These are phyloP conservation scores for Pangasius mekongensis DNA, from an alignment of 2,797 vertebrate species.

Conservation along the genomic window DNA sequence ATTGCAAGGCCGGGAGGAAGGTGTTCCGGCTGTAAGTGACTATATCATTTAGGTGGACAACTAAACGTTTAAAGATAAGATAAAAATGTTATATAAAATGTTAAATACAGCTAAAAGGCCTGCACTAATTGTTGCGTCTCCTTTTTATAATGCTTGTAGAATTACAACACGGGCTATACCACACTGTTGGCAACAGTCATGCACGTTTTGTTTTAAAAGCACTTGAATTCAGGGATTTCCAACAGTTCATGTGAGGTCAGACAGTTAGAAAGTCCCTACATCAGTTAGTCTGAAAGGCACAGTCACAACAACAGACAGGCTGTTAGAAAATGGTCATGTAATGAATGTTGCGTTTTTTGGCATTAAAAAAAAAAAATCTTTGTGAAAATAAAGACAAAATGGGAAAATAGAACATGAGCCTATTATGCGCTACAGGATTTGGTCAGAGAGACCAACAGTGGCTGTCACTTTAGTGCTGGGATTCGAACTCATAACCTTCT, in stretches of 20 bases:
- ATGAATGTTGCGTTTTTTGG: neutral
- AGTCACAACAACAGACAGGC: neutral
- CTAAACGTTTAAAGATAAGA: too few species aligned
- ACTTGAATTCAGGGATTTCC: neutral
- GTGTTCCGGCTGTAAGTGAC: too few species aligned
- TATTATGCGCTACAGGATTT: neutral
- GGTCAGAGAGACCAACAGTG: neutral
- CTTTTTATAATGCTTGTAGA: neutral
- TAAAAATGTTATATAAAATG: too few species aligned
- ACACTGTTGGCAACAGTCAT: too few species aligned
- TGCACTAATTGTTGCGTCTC: neutral
- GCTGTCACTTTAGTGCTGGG: neutral
- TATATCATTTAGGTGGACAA: too few species aligned
- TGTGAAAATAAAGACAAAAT: neutral
- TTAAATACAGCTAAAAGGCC: too few species aligned
- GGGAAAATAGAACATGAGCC: neutral
- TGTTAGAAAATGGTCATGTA: neutral
- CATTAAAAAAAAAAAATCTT: neutral
- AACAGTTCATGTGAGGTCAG: neutral
- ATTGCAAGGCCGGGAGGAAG: too few species aligned
- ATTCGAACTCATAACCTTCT: neutral
- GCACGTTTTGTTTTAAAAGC: too few species aligned
- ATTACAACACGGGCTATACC: neutral
- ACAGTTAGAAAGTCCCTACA: neutral
- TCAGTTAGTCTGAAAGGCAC: neutral